Conservation (phyloP, 2,888 invertebrate genomes). For the Acrocyrtus sp. region DNA sequence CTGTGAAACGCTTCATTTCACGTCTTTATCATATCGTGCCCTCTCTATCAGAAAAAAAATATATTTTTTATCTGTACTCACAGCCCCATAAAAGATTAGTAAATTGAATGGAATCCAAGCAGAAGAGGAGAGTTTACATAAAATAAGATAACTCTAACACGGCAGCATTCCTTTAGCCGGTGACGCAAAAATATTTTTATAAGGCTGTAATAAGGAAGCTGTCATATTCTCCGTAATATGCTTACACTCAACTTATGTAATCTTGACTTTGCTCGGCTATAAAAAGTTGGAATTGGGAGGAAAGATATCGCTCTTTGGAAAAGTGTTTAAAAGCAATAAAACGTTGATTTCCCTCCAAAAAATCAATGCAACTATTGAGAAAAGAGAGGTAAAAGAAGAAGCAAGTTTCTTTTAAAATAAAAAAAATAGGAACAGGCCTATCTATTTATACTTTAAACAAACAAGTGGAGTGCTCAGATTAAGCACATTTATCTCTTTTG, state of each 20-base stretch:
- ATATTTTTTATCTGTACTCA: too few species aligned
- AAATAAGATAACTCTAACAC: too few species aligned
- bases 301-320: background rate
- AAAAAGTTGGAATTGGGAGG: too few species aligned
- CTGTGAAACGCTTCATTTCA: slow-evolving; percentile 17
- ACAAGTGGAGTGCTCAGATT: background rate
- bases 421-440: background rate
- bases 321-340: background rate
- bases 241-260: background rate
- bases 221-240: background rate
- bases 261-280: background rate
- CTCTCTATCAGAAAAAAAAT: background rate
- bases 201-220: background rate
- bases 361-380: background rate
- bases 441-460: background rate
- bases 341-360: background rate
- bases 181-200: background rate
- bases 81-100: background rate
- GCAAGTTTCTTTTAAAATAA: background rate
- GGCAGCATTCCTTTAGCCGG: background rate
- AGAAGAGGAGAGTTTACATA: background rate
- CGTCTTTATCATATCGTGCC: background rate
- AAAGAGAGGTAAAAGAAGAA: background rate
- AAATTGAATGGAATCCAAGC: background rate
- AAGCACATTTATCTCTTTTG: slow-evolving; percentile 26